Base-by-base conservation (phyloP, 2,888 invertebrate species). In the Rhodophaea formosa region DNA sequence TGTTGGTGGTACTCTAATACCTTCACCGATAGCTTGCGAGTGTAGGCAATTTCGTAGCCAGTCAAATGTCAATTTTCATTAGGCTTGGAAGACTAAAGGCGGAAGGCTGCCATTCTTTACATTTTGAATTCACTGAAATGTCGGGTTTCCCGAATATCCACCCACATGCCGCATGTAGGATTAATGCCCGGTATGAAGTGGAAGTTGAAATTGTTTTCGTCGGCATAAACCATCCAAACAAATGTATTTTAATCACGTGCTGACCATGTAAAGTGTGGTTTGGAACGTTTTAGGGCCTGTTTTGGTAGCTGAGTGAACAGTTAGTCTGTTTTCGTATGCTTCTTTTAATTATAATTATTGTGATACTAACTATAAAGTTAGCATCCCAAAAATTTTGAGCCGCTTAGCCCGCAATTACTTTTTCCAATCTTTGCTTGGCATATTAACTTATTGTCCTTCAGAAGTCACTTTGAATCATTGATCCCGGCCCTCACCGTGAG, bases 1-100 rank as follows among this genome's bases (percentile, higher is more conserved):
- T n/a, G n/a, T n/a, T n/a, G n/a, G n/a, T n/a, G n/a, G n/a, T n/a
- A n/a, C n/a, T n/a, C n/a, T n/a, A n/a, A n/a, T n/a, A n/a, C n/a
- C n/a, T n/a, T n/a, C n/a, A n/a, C 32, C 14, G 10, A 51, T 16
- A 35, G 16, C 51, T 51, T 35, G 16, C 2, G 16, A 51, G 35
- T 14, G 45, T 23, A 68, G 69, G 62, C 66, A 76, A 78, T 76
- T 79, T 78, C 71, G 77, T 80, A 84, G 80, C 80, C 82, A 83
- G 73, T 80, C 78, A 79, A 69, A 86, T 86, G 89, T 79, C 89
- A 87, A 87, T 90, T 86, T 86, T 88, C 88, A 90, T 90, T 89
- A 88, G 70, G 15, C 35, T 51, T 69, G 42, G 43, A 12, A 29
- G 12, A 43, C 42, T 10, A 32, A 12, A 46, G 23, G 46, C 17